Conservation (phyloP, 1,140 invertebrate species). For the Lepidurus arcticus region DNA sequence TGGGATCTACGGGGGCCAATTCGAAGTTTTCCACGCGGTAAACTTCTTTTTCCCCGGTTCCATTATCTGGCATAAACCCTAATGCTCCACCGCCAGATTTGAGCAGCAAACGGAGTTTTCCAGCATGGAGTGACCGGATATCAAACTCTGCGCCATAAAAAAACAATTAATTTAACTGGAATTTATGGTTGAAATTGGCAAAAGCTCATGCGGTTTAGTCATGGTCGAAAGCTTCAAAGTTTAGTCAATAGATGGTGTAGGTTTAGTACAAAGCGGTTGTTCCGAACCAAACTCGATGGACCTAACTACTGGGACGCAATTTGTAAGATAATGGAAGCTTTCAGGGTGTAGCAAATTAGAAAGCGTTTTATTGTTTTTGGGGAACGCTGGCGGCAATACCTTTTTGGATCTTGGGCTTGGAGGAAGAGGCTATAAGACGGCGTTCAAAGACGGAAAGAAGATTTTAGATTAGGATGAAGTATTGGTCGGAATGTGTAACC, state of each 20-base stretch:
- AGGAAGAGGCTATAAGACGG: neutral
- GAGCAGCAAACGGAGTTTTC: slow-evolving; percentile 41
- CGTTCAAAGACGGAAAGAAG: neutral
- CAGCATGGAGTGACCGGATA: slow-evolving; percentile 40
- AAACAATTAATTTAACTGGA: neutral
- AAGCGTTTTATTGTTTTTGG: neutral
- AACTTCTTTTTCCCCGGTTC: slow-evolving; percentile 52
- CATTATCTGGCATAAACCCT: slow-evolving; percentile 68
- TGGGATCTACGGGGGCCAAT: slow-evolving; percentile 51
- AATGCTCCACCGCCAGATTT: slow-evolving; percentile 50
- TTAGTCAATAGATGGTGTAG: neutral
- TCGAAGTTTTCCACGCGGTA: slow-evolving; percentile 53
- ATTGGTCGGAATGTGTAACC: neutral
- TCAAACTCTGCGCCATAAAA: slow-evolving; percentile 39
- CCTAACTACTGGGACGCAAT: neutral
- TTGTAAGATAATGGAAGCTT: neutral
- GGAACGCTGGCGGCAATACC: neutral
- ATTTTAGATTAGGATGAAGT: neutral
- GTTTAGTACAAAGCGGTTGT: neutral
- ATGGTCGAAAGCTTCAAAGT: neutral
- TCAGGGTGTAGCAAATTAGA: neutral
- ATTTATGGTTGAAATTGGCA: neutral
- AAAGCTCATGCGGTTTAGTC: neutral
- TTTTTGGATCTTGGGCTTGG: neutral
- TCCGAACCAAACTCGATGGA: neutral